Base-by-base conservation (phyloP, 2,888 invertebrate genomes). In the Noctua janthina region DNA sequence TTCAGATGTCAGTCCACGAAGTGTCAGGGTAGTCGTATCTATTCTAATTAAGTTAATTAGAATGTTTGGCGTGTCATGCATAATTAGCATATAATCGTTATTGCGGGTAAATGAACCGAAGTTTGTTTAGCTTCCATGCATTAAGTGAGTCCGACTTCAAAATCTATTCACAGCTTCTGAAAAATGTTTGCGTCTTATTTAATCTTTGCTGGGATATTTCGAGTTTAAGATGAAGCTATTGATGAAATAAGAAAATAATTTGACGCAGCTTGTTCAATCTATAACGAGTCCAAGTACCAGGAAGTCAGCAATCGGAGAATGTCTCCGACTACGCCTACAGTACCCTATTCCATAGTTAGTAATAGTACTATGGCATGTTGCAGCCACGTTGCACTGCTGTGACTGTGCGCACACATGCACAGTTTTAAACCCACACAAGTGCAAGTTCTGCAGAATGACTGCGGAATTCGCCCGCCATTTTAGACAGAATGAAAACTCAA, bases 391-490 rank as follows among this genome's bases (percentile, higher is more conserved):
- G 92, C 93, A 93, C 88, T 93, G 90, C 85, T 90, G 79, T 89
- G 90, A 90, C 91, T 89, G 87, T 86, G 91, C 91, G 90, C 93
- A 93, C 92, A 94, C 93, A 92, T 89, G 87, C 89, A 91, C 78
- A 84, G 76, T 82, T 84, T 83, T 82, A 81, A 81, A 91, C 90
- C 86, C 92, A 92, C 90, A 92, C 92, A 90, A 81, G 78, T 88
- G 87, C 86, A 90, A 64, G 46, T 84, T 79, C 83, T 88, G 88
- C 88, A 89, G 79, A 88, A 80, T 84, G 82, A 89, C 90, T 91
- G 93, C 93, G 93, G 92, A 93, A 91, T 92, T 93, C 91, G 89
- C 93, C 92, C 94, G 93, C 94, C 94, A 93, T 94, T 93, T 93
- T 93, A 91, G 75, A 87, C 79, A 68, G 79, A 54, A 59, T 35